Evolutionary conservation across 2,113 vertebrate species (phyloP), one percentile per base, ranked within the genome.

Genomic region (Misgurnus mizolepis): DNA sequence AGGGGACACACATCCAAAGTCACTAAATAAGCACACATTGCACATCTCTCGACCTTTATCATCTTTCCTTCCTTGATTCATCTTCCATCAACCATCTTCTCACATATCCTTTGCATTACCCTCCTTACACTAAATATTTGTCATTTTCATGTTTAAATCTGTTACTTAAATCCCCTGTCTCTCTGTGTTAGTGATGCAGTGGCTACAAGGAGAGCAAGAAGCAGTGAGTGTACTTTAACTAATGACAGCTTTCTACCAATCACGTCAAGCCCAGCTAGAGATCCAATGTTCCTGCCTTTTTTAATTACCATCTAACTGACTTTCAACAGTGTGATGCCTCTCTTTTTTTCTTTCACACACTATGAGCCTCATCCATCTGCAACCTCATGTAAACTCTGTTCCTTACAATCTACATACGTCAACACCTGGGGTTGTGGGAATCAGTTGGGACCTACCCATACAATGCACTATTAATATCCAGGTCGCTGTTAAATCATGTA

Each of bases 221-320:
- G 17, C 12, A 62, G 69, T 43, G 55, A 68, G 61, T 40, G 71
- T 34, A 14, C 56, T 45, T 47, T n/a, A 34, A 50, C 74, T 84
- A 79, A 80, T 73, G 80, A 68, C 77, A 77, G 27, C 84, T 82
- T 82, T 82, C 78, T 80, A 82, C 41, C 75, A 78, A 75, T 79
- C 67, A 86, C 85, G 86, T 89, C 82, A 88, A 61, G 85, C 87
- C 22, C 86, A 86, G 84, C 88, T 78, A 81, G 84, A 87, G 65
- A 89, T 84, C 84, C 82, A 87, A 84, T 89, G 89, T 90, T 91
- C 89, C 84, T 84, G 90, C 90, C 91, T 89, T 89, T 91, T 87
- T 88, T 90, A 92, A 93, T 91, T 90, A 91, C 88, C 79, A 88
- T 85, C 83, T 79, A 79, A 85, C 70, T 66, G 67, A 74, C 83